Evolutionary conservation across 2,797 vertebrate species (phyloP).

Genomic region (Erithacus rubecula): DNA sequence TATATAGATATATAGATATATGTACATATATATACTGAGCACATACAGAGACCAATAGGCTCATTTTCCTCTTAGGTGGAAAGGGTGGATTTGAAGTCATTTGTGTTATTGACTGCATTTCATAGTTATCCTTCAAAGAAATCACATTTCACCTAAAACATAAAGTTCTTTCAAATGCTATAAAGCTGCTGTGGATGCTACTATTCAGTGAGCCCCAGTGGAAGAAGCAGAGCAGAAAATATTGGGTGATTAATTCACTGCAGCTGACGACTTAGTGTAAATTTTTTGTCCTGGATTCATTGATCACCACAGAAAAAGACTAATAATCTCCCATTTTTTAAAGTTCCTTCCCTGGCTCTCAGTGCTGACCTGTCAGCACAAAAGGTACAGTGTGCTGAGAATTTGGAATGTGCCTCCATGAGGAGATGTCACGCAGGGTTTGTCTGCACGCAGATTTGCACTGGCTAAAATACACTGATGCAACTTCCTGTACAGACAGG

Average conservation of each 20-base stretch:
- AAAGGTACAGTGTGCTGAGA: neutral
- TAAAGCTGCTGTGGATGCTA: neutral
- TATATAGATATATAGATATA: no score
- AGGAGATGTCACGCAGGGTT: neutral
- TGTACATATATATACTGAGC: neutral
- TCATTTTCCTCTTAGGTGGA: neutral
- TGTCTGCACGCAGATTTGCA: neutral
- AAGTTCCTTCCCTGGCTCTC: neutral
- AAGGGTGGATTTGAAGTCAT: neutral
- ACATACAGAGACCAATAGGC: neutral
- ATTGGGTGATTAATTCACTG: rapidly evolving
- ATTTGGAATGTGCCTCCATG: neutral
- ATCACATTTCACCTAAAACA: neutral
- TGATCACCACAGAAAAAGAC: neutral
- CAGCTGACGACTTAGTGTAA: neutral
- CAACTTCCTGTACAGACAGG: neutral
- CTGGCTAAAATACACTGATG: neutral
- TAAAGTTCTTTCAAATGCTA: neutral
- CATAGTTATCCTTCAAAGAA: neutral
- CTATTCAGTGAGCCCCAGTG: neutral
- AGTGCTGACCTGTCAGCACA: neutral
- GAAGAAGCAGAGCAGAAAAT: neutral
- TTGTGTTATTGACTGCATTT: neutral
- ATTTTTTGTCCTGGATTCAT: neutral
- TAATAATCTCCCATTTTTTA: neutral